Percentiles rank a stretch among this genome's conserved stretches.
These are phyloP conservation scores for Anas platyrhynchos DNA, from an alignment of 2,113 vertebrate genomes.

Conservation along the genomic window DNA sequence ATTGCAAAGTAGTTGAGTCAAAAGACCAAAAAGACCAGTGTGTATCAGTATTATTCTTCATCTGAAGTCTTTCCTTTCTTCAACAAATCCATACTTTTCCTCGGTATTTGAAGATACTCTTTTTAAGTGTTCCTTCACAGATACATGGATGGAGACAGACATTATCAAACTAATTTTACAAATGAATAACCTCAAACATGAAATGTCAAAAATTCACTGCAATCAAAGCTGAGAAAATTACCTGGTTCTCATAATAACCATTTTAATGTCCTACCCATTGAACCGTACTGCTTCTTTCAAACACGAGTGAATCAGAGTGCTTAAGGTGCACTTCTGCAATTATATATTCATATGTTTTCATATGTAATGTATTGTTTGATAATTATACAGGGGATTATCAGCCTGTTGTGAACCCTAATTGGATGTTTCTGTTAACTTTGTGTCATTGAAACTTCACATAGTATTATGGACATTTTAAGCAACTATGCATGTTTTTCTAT, in stretches of 20 bases:
- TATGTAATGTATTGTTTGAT: background rate
- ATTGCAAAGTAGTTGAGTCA: background rate
- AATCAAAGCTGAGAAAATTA: constrained; percentile 34
- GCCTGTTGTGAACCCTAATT: background rate
- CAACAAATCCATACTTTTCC: background rate
- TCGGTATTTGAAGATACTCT: background rate
- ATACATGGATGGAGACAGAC: background rate
- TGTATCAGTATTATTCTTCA: background rate
- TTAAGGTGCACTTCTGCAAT: background rate
- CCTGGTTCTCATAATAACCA: background rate
- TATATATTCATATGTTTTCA: background rate
- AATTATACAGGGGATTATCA: background rate
- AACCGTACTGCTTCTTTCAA: background rate
- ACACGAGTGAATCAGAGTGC: background rate
- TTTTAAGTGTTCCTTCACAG: background rate
- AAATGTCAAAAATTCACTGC: background rate
- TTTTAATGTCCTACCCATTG: background rate
- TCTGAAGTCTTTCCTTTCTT: background rate
- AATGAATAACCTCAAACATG: background rate
- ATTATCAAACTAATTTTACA: background rate
- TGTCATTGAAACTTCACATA: background rate
- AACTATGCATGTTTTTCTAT: background rate
- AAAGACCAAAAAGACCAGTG: background rate
- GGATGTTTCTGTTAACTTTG: background rate
- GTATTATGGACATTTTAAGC: background rate